Conservation (phyloP, 2,113 vertebrate genomes). For the Hippocampus abdominalis region DNA sequence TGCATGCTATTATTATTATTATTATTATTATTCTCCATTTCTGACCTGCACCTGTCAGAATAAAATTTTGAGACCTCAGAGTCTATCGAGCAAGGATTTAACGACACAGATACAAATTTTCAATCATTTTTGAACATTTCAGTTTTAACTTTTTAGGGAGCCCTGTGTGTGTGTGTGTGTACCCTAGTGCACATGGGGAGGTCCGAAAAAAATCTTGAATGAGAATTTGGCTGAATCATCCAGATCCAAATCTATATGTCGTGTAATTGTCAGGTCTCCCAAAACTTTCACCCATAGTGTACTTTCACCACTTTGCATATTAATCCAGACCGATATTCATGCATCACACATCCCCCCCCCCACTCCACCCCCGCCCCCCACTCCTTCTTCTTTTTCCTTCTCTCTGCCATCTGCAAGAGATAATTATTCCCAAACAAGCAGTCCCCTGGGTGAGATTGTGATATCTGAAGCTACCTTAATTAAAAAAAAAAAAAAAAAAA, state of each 20-base stretch:
- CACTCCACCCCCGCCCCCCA: background rate
- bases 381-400: constrained; percentile 13
- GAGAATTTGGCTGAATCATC: no score
- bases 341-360: constrained; percentile 9
- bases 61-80: background rate
- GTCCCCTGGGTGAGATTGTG: constrained; percentile 55
- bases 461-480: constrained; percentile 61
- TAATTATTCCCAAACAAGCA: constrained; percentile 70
- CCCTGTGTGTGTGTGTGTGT: no score
- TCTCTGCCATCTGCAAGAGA: constrained; percentile 61
- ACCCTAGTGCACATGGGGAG: no score
- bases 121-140: no score
- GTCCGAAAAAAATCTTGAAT: background rate
- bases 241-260: background rate
- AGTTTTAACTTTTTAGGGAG: no score
- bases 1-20: background rate
- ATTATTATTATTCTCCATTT: background rate
- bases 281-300: no score
- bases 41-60: background rate
- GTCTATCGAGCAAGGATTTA: background rate
- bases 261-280: no score
- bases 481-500: constrained; percentile 17
- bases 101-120: no score
- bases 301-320: no score
- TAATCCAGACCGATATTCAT: no score